Evolutionary conservation across 2,797 vertebrate genomes (phyloP), one percentile per base, ranked within the genome.

Genomic region (Distichodus sexfasciatus): DNA sequence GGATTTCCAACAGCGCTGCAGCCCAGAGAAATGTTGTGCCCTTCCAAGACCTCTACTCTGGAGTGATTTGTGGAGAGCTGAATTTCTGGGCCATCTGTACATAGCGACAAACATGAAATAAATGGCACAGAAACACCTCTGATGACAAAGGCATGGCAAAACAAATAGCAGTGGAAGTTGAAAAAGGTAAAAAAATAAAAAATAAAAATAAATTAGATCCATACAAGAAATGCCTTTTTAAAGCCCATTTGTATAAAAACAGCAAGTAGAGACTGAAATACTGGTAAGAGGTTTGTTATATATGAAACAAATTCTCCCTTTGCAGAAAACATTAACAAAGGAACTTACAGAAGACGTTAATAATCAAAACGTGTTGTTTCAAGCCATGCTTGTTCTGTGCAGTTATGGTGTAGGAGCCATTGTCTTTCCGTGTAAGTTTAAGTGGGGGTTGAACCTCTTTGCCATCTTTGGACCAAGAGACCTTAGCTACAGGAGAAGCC

Each of bases 1-100:
- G 89, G 88, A 63, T 86, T 83, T 15, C 89, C 88, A 0, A 75
- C 41, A 35, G 78, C 80, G 12, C 2, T 28, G 71, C 89, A 91
- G 4, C 1, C 0, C 11, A 89, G 40, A 7, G 51, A 71, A 51
- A 85, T 38, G 19, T 17, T 0, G 1, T 17, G 28, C 35, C 60
- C 77, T 6, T 0, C 0, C 1, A 0, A 14, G 23, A 80, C 24
- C 9, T 1, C 1, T 24, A 0, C 0, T 0, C n/a, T n/a, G n/a
- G 0, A 62, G 0, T 1, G 0, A 3, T 46, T 14, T 29, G 0
- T 1, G 1, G 17, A n/a, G n/a, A n/a, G 2, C 0, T 9, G 15
- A 6, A 90, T 71, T 28, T 44, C 17, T 4, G 88, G 87, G 0
- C 62, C 64, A 65, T 85, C 89, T 90, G 68, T 69, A 43, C 46